Percentiles rank a stretch among this genome's conserved stretches.
Conservation (phyloP, 1,140 invertebrate genomes). For the Amyelois transitella region DNA sequence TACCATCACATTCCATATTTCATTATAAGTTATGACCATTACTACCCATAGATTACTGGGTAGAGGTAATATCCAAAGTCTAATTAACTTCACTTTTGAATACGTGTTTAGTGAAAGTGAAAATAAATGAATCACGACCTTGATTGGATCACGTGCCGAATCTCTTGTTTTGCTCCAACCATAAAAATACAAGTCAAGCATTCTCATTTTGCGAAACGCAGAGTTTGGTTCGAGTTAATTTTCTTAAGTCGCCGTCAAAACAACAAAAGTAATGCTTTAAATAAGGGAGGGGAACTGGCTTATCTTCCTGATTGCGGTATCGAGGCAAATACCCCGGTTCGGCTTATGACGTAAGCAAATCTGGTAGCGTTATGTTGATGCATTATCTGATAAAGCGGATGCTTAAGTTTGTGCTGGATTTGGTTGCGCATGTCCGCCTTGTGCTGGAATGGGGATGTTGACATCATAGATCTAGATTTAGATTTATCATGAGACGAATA, state of each 20-base stretch:
- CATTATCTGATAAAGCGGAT: conserved; percentile 10
- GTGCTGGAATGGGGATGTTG: background rate
- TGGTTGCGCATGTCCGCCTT: background rate
- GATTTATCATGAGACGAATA: background rate
- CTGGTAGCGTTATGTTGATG: conserved; percentile 6
- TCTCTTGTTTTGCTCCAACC: background rate
- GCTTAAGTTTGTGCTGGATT: background rate
- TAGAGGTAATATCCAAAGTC: background rate
- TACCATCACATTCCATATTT: background rate
- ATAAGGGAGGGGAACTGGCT: conserved; percentile 27
- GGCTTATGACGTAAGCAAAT: conserved; percentile 28
- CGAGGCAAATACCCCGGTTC: conserved; percentile 13
- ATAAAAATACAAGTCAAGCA: background rate
- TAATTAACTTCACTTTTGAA: background rate
- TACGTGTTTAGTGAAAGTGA: background rate
- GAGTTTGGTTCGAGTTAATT: background rate
- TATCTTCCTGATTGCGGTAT: conserved; percentile 40
- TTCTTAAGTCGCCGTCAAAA: conserved; percentile 13
- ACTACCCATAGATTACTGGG: background rate
- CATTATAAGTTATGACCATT: background rate
- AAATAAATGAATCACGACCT: background rate
- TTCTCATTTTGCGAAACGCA: background rate
- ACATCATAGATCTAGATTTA: background rate
- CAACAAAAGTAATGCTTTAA: conserved; percentile 33
- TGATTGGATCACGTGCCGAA: background rate